phyloP scores from a whole-genome alignment of 2,888 invertebrate species.

The Chromoteleia sp. region DNA sequence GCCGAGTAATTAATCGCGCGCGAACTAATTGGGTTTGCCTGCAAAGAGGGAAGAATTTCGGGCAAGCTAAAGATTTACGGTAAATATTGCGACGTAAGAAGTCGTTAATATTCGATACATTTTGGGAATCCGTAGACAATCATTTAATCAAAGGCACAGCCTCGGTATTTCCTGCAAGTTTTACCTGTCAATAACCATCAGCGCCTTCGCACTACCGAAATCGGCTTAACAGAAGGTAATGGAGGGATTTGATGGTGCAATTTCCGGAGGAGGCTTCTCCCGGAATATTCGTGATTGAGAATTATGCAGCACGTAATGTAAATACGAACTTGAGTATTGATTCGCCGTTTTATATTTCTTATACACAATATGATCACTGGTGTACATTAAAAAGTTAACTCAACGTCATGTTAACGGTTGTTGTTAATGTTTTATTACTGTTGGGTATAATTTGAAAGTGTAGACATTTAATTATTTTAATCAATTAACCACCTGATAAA shows the following conservation, averaged over 20 bases:
- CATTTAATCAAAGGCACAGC: slow-evolving; percentile 51
- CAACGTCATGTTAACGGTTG: no score
- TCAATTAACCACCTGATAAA: no score
- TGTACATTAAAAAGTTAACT: no score
- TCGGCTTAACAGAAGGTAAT: slow-evolving; percentile 71
- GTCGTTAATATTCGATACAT: slow-evolving; percentile 28
- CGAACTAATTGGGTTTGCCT: no score
- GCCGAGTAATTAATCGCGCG: no score
- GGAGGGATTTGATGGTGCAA: slow-evolving; percentile 71
- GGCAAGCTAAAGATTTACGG: no score
- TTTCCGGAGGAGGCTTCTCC: slow-evolving; percentile 71
- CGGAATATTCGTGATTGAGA: slow-evolving; percentile 71
- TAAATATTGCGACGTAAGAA: background rate
- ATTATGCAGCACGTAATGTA: slow-evolving; percentile 67
- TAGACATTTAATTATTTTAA: no score
- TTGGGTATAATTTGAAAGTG: no score
- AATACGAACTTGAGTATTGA: slow-evolving; percentile 60
- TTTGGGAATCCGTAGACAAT: slow-evolving; percentile 28
- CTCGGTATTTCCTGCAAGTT: slow-evolving; percentile 63
- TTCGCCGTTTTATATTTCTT: slow-evolving; percentile 46
- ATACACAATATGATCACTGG: slow-evolving; percentile 29
- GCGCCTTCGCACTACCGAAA: slow-evolving; percentile 65
- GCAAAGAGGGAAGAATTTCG: background rate
- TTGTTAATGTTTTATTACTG: background rate
- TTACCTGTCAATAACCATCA: slow-evolving; percentile 69